Evolutionary conservation across 2,888 invertebrate genomes (phyloP).

Genomic region (Catonia carolina): DNA sequence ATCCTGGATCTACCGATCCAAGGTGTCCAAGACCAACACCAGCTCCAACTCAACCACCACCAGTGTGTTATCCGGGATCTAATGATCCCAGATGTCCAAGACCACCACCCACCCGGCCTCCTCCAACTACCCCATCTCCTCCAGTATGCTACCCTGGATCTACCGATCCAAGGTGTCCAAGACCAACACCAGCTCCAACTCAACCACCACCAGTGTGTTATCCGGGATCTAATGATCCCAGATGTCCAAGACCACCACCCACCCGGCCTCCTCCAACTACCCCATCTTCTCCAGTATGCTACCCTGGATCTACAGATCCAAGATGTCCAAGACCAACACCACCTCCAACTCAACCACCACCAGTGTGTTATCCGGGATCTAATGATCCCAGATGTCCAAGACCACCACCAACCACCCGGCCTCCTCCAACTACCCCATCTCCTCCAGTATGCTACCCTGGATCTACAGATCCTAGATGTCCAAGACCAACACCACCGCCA

Average conservation of each 20-base stretch:
- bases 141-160: constrained; percentile 29
- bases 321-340: constrained; percentile 25
- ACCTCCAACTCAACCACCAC: constrained; percentile 32
- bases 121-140: not conserved
- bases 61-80: constrained; percentile 36
- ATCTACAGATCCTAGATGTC: constrained; percentile 39
- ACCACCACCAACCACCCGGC: constrained; percentile 32
- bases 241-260: constrained; percentile 26
- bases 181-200: constrained; percentile 33
- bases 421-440: constrained; percentile 28
- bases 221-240: constrained; percentile 42
- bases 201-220: constrained; percentile 38
- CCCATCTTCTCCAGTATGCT: constrained; percentile 16
- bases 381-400: constrained; percentile 42
- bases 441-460: constrained; percentile 40
- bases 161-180: constrained; percentile 34
- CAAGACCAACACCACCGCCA: constrained; percentile 30
- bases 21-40: constrained; percentile 35
- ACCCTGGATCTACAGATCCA: constrained; percentile 25
- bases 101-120: constrained; percentile 20
- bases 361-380: constrained; percentile 40
- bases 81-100: constrained; percentile 32
- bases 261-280: constrained; percentile 29
- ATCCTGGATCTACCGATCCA: constrained; percentile 40
- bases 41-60: constrained; percentile 7